phyloP scores from a whole-genome alignment of 2,888 invertebrate genomes.

The Drosophila putrida region DNA sequence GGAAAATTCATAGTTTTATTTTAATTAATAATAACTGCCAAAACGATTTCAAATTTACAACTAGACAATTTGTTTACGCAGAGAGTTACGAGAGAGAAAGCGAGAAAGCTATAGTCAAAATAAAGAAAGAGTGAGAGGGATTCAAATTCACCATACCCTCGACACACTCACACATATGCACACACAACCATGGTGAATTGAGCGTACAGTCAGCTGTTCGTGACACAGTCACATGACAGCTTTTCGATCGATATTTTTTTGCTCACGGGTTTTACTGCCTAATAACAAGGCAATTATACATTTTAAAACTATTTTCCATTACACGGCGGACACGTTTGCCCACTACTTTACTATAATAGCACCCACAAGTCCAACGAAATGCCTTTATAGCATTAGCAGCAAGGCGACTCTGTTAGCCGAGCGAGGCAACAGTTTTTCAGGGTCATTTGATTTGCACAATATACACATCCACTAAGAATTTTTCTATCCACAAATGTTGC shows the following conservation, averaged over 20 bases:
- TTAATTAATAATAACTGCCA: conserved; percentile 28
- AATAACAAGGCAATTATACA: conserved; percentile 53
- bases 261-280: conserved; percentile 82
- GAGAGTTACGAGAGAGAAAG: conserved; percentile 22
- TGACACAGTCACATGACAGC: conserved; percentile 86
- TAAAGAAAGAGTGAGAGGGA: conserved; percentile 11
- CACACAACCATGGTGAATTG: conserved; percentile 65
- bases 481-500: conserved; percentile 8
- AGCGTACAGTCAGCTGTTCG: conserved; percentile 84
- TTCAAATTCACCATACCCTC: conserved; percentile 49
- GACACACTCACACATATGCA: conserved; percentile 31
- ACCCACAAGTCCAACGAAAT: not conserved
- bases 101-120: conserved; percentile 1
- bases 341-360: conserved; percentile 2
- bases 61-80: conserved; percentile 69
- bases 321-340: not conserved
- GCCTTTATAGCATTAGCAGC: not conserved
- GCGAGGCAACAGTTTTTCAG: conserved; percentile 58
- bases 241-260: conserved; percentile 83
- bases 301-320: conserved; percentile 61
- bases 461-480: conserved; percentile 33
- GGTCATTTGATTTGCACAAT: conserved; percentile 54
- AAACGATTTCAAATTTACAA: conserved; percentile 45
- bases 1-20: conserved; percentile 30
- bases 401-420: conserved; percentile 2